Conservation (phyloP, 2,113 vertebrate species). For the Lipotes vexillifer region DNA sequence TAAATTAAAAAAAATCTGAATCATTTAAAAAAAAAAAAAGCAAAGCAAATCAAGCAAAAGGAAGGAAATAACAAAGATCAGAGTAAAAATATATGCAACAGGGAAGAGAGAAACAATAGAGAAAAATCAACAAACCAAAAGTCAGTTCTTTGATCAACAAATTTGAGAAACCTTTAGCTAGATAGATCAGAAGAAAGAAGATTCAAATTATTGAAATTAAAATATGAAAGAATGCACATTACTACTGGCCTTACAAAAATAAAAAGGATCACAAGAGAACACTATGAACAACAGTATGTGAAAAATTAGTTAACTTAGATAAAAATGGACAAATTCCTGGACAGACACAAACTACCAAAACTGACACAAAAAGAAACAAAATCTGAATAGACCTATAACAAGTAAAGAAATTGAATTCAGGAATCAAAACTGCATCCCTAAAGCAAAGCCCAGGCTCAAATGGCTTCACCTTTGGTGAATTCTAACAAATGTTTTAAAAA, state of each 20-base stretch:
- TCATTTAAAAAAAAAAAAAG: not conserved
- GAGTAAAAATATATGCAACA: not conserved
- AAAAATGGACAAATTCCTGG: not conserved
- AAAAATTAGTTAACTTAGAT: not conserved
- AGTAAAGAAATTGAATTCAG: not conserved
- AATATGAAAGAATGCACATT: not conserved
- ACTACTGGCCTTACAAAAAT: not conserved
- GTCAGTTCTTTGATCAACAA: not conserved
- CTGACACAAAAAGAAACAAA: not conserved
- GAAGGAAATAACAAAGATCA: not conserved
- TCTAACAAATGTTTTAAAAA: not conserved
- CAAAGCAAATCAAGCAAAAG: not conserved
- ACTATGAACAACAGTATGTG: not conserved
- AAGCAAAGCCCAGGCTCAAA: not conserved
- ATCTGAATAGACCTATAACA: not conserved
- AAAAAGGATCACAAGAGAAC: not conserved
- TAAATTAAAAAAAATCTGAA: not conserved
- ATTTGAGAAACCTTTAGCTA: not conserved
- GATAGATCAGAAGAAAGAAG: not conserved
- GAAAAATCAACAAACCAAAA: not conserved
- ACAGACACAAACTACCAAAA: not conserved
- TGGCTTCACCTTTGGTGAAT: not conserved
- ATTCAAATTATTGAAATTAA: not conserved
- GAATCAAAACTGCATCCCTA: not conserved
- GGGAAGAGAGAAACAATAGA: not conserved